Conservation (phyloP, 2,888 invertebrate genomes). For the Hyposoter didymator region DNA sequence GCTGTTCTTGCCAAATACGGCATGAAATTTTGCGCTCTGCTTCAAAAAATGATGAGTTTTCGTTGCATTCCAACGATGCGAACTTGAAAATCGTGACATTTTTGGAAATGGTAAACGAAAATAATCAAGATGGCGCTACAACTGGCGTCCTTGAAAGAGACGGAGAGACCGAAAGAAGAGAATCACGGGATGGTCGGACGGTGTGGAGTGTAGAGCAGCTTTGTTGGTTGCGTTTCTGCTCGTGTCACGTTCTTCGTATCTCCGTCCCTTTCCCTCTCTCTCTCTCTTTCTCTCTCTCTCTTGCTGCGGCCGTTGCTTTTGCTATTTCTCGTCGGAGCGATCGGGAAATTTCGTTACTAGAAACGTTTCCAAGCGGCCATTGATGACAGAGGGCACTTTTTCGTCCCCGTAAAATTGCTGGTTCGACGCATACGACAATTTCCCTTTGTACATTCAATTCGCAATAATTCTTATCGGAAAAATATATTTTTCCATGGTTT, state of each 20-base stretch:
- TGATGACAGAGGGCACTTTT: conserved; percentile 13
- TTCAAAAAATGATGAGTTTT: no score
- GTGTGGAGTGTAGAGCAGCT: conserved; percentile 25
- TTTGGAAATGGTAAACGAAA: conserved; percentile 51
- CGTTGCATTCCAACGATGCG: no score
- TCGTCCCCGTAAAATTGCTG: not conserved
- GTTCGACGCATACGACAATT: not conserved
- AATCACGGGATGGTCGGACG: conserved; percentile 30
- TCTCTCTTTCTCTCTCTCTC: not conserved
- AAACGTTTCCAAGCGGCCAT: conserved; percentile 45
- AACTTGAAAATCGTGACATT: no score
- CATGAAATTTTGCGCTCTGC: no score
- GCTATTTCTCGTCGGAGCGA: conserved; percentile 13
- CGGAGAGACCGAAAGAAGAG: conserved; percentile 38
- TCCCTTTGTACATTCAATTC: not conserved
- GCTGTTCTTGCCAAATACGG: no score
- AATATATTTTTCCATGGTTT: not conserved
- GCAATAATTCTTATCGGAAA: not conserved
- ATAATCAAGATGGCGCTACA: conserved; percentile 63
- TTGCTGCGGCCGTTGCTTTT: not conserved
- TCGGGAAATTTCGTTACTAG: conserved; percentile 44
- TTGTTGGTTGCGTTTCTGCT: conserved; percentile 35
- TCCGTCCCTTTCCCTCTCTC: not conserved
- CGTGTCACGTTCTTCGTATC: conserved; percentile 39
- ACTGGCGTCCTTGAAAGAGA: conserved; percentile 58